Conservation (phyloP, 2,797 vertebrate species). For the Lepidocolaptes lacrymiger region DNA sequence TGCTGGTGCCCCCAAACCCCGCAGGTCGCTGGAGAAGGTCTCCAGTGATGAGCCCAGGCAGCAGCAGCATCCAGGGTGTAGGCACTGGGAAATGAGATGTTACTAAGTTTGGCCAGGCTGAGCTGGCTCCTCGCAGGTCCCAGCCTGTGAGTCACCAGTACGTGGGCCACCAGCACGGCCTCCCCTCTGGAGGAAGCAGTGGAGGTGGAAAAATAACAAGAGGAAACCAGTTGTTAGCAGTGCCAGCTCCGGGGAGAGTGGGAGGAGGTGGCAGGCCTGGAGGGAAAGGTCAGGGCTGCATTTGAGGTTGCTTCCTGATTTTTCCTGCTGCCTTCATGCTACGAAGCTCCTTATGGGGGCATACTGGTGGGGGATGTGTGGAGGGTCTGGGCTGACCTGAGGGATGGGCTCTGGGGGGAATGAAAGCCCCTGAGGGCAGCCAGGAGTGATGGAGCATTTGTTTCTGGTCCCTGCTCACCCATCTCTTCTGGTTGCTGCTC, state of each 20-base stretch:
- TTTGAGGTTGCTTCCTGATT: not conserved
- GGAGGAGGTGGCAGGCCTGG: slow-evolving; percentile 49
- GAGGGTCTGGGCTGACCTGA: not conserved
- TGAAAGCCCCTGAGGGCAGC: not conserved
- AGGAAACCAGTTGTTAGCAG: slow-evolving; percentile 52
- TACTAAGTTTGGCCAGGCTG: slow-evolving; percentile 42
- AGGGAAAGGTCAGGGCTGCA: slow-evolving; percentile 34
- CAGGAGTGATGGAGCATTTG: not conserved
- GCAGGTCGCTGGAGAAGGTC: slow-evolving; percentile 21
- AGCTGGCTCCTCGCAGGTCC: slow-evolving; percentile 31
- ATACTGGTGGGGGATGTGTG: rapidly evolving
- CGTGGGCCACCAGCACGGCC: slow-evolving; percentile 45
- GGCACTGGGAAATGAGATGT: slow-evolving; percentile 55
- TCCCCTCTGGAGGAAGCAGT: slow-evolving; percentile 44
- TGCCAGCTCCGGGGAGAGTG: slow-evolving; percentile 25
- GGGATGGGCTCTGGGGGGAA: not conserved
- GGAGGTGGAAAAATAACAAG: slow-evolving; percentile 57
- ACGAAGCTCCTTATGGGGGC: not conserved
- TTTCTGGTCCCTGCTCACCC: not conserved
- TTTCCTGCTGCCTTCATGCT: not conserved
- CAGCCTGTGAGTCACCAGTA: slow-evolving; percentile 43
- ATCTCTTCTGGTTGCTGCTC: not conserved
- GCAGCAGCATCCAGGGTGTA: slow-evolving; percentile 23
- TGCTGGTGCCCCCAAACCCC: not conserved
- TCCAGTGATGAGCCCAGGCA: not conserved